These are phyloP conservation scores for Trichoplusia ni DNA, from an alignment of 1,140 invertebrate genomes.

Conservation along the genomic window DNA sequence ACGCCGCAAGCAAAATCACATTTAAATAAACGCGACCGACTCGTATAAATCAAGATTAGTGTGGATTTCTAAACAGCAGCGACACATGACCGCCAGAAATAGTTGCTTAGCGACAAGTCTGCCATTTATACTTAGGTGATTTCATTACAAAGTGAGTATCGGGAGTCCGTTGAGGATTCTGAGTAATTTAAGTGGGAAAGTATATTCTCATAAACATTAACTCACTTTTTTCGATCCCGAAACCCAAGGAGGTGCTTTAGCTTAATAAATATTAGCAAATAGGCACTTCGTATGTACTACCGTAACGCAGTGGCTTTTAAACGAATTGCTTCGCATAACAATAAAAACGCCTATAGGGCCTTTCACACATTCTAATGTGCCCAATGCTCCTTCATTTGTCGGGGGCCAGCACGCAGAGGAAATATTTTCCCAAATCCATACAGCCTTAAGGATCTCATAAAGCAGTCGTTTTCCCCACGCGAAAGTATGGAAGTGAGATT, in stretches of 20 bases:
- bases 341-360: slow-evolving; percentile 75
- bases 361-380: slow-evolving; percentile 79
- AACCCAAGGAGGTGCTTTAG: slow-evolving; percentile 54
- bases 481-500: slow-evolving; percentile 82
- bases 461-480: slow-evolving; percentile 80
- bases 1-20: slow-evolving; percentile 15
- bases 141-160: slow-evolving; percentile 14
- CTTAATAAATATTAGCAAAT: slow-evolving; percentile 78
- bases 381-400: slow-evolving; percentile 78
- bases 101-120: slow-evolving; percentile 20
- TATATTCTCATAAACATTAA: slow-evolving; percentile 47
- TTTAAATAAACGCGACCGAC: slow-evolving; percentile 30
- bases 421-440: slow-evolving; percentile 83
- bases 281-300: slow-evolving; percentile 71
- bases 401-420: slow-evolving; percentile 76
- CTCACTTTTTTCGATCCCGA: slow-evolving; percentile 54
- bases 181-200: slow-evolving; percentile 33
- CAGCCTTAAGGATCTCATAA: slow-evolving; percentile 83
- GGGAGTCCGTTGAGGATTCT: not conserved
- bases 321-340: slow-evolving; percentile 79
- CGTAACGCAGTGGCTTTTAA: slow-evolving; percentile 77
- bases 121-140: slow-evolving; percentile 22
- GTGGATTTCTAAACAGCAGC: slow-evolving; percentile 36
- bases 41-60: slow-evolving; percentile 46
- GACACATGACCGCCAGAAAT: slow-evolving; percentile 34